Evolutionary conservation across 2,797 vertebrate genomes (phyloP), one percentile per base, ranked within the genome.

Genomic region (Spondyliosoma cantharus): DNA sequence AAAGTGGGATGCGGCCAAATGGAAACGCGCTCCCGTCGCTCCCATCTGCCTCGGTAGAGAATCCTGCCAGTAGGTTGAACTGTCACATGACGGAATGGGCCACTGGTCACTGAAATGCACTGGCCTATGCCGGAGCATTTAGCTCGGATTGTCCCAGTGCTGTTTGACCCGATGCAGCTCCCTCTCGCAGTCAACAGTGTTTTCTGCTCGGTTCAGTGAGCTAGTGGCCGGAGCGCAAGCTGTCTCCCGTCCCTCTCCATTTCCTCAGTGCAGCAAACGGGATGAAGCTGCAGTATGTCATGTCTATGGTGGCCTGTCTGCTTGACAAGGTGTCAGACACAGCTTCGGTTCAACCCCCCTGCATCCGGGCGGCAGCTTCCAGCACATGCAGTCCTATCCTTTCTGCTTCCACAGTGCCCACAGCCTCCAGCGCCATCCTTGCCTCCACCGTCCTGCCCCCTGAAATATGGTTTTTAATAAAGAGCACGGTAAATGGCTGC

Each of bases 391-490:
- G 67, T 74, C 82, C 78, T 62, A 71, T 83, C 67, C 63, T 54
- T 8, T 54, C 61, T 61, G 63, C 73, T 56, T 80, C 85, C 32
- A 58, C 85, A 70, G 67, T 62, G 62, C 83, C 74, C 83, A 69
- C 70, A 80, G 74, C 90, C 79, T 86, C 86, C 74, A 76, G 89
- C 90, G 80, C 78, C 86, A 80, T 90, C 83, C 76, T 76, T 64
- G 78, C 83, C 87, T 86, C 83, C 63, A 84, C 54, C 76, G 78
- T 90, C 90, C 84, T 86, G 86, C 81, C 77, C 80, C 81, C 85
- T 95, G 93, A 95, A 94, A 95, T 94, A 95, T 93, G 92, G 77
- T 93, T 95, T 95, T 96, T 94, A 95, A 95, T 95, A 95, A 94
- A 94, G 93, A 91, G 91, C 88, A 86, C 86, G 29, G 90, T 94